A percentile compares a stretch with the other conserved stretches of the same genome.
These are phyloP conservation scores for Nemurella pictetii DNA, from an alignment of 2,888 invertebrate species.

Conservation along the genomic window DNA sequence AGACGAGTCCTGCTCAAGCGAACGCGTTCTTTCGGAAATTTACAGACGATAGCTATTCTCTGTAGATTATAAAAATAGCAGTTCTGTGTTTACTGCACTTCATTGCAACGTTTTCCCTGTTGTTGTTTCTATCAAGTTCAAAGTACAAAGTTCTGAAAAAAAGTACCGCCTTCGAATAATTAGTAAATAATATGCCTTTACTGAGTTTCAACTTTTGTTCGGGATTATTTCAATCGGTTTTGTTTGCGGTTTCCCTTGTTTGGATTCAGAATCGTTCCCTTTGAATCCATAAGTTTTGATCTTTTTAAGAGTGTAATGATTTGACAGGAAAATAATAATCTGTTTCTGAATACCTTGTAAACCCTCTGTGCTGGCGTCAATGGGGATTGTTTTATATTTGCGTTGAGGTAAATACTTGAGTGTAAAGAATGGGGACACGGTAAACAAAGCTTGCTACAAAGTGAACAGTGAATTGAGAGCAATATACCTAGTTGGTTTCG, in stretches of 20 bases:
- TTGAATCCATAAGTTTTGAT: background rate
- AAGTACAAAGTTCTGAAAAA: background rate
- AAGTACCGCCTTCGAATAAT: background rate
- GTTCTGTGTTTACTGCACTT: background rate
- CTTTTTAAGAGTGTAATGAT: background rate
- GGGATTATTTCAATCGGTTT: background rate
- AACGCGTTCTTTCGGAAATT: background rate
- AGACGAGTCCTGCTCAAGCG: too few species aligned
- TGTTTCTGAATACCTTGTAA: too few species aligned
- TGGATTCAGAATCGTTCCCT: background rate
- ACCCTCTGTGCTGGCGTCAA: too few species aligned
- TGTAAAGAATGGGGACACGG: too few species aligned
- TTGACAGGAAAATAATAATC: too few species aligned
- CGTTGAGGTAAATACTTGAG: too few species aligned
- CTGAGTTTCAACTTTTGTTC: background rate
- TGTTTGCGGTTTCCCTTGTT: background rate
- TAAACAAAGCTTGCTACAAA: too few species aligned
- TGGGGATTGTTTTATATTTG: too few species aligned
- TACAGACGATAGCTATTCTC: background rate
- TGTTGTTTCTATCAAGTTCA: background rate
- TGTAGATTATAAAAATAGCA: background rate
- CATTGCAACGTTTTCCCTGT: background rate
- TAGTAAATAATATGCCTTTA: background rate
- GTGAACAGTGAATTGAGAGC: too few species aligned
- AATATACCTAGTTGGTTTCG: too few species aligned